A percentile compares a stretch with the other conserved stretches of the same genome.
These are phyloP conservation scores for Heterotilapia buettikoferi DNA, from an alignment of 2,113 vertebrate genomes.

Conservation along the genomic window DNA sequence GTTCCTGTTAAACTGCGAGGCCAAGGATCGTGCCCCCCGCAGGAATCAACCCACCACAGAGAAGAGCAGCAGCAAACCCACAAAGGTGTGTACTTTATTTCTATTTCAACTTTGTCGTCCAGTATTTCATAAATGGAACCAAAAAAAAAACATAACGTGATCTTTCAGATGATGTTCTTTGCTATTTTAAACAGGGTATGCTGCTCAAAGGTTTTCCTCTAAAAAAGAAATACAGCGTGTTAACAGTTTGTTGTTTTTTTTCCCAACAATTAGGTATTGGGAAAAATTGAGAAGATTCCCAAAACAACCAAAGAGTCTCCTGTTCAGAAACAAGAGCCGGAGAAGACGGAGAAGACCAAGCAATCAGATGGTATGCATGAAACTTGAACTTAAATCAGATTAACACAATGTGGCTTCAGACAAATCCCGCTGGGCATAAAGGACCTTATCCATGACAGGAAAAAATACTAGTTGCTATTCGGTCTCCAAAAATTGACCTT, in stretches of 20 bases:
- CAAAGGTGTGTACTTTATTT: constrained; percentile 59
- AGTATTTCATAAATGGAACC: not conserved
- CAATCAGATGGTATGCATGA: constrained; percentile 78
- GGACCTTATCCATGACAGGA: constrained; percentile 72
- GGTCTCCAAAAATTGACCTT: constrained; percentile 61
- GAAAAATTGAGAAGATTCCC: constrained; percentile 77
- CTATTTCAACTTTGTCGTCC: not conserved
- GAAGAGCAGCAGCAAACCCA: constrained; percentile 39
- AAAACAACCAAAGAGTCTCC: constrained; percentile 81
- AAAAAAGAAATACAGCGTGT: not conserved
- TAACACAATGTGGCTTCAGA: not conserved
- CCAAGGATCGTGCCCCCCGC: constrained; percentile 71
- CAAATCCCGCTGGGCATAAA: constrained; percentile 62
- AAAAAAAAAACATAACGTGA: not conserved
- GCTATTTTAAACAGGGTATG: not conserved
- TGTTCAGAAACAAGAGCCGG: constrained; percentile 75
- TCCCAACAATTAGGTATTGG: constrained; percentile 53
- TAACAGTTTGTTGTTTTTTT: not conserved
- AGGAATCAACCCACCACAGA: constrained; percentile 44
- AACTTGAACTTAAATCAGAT: not conserved
- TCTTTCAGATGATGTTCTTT: not conserved
- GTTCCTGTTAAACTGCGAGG: constrained; percentile 73
- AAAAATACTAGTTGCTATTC: constrained; percentile 58
- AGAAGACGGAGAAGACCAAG: constrained; percentile 79
- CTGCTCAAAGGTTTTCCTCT: not conserved